These are phyloP conservation scores for Hydractinia echinata DNA, from an alignment of 30 jellyfish, hydroid and myxozoan species.

Conservation along the genomic window DNA sequence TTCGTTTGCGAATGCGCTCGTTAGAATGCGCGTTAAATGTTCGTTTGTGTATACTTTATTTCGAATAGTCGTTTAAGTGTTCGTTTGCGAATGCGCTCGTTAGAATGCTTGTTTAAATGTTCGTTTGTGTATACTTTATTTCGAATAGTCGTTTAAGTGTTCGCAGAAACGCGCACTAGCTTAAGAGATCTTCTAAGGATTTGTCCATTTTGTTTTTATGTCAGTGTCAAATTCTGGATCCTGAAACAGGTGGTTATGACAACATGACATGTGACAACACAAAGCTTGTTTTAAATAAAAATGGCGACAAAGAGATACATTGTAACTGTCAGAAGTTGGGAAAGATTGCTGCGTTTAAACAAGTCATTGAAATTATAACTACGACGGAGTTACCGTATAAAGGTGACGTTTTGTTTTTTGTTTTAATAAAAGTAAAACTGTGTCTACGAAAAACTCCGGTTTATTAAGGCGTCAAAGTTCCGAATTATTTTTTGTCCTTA, in stretches of 20 bases:
- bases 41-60: too few relatives aligned
- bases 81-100: neutral
- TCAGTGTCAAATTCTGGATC: constrained; percentile 4
- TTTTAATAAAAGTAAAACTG: too few relatives aligned
- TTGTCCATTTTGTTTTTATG: neutral
- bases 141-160: neutral
- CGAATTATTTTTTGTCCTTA: too few relatives aligned
- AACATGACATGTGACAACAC: neutral
- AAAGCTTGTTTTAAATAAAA: neutral
- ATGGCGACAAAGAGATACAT: neutral
- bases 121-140: too few relatives aligned
- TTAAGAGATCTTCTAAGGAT: neutral
- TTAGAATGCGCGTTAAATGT: too few relatives aligned
- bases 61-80: neutral
- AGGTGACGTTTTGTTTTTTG: neutral
- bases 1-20: neutral
- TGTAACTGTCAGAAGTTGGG: constrained; percentile 9
- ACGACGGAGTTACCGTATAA: neutral
- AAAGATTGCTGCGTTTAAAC: neutral
- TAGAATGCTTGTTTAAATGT: too few relatives aligned
- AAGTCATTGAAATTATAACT: constrained; percentile 5
- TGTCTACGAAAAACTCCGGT: too few relatives aligned
- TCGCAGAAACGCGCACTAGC: neutral
- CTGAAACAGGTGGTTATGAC: neutral
- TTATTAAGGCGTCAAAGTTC: too few relatives aligned